These are phyloP conservation scores for Crypturellus tataupa DNA, from an alignment of 2,797 vertebrate genomes.

Conservation along the genomic window DNA sequence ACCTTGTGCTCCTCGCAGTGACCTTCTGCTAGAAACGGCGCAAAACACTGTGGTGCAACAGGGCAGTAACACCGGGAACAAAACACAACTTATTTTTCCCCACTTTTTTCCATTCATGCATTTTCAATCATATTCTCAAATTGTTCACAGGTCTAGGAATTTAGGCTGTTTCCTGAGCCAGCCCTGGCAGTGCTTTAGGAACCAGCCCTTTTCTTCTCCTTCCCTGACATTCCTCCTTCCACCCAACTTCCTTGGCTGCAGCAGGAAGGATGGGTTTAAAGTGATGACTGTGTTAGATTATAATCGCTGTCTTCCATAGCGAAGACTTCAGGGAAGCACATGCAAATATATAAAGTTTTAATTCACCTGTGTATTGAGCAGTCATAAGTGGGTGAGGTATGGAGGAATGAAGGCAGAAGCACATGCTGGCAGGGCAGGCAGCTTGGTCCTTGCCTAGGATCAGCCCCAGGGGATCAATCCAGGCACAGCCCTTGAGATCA, in stretches of 20 bases:
- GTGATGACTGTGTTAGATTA: background rate
- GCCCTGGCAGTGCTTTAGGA: background rate
- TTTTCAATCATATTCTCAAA: background rate
- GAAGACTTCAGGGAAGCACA: background rate
- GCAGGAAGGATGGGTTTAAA: background rate
- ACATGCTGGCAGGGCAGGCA: rapidly evolving
- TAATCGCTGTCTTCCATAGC: background rate
- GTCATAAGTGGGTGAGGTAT: background rate
- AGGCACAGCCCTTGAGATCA: background rate
- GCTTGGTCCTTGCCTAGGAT: background rate
- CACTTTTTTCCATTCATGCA: background rate
- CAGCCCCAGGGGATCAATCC: background rate
- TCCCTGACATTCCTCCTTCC: background rate
- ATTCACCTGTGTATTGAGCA: background rate
- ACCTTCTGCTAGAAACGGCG: background rate
- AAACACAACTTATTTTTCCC: background rate
- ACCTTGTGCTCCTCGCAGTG: background rate
- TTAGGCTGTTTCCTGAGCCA: background rate
- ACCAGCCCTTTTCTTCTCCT: background rate
- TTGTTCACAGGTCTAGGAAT: background rate
- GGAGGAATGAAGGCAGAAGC: rapidly evolving
- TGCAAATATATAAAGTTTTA: background rate
- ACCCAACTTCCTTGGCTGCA: background rate
- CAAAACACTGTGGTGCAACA: background rate
- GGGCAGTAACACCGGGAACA: background rate